Base-by-base conservation (phyloP, 2,797 vertebrate species). In the Gymnodraco acuticeps region DNA sequence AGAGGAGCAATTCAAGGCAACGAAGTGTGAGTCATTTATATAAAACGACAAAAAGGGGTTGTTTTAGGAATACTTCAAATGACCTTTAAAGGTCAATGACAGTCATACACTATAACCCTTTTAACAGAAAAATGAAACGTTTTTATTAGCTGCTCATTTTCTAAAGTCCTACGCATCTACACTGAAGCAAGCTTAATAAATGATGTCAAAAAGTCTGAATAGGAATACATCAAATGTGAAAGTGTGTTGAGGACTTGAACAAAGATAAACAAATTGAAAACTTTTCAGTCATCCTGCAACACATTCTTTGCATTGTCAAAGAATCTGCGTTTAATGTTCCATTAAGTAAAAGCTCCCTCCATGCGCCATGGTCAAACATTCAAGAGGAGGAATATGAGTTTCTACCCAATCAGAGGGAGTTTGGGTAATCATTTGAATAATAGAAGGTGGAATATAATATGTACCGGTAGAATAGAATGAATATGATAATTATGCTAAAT, bases 401-500 rank as follows among this genome's bases (percentile, higher is more conserved):
- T 82, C 60, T 76, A 64, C 59, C 62, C 77, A 86, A 75, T 73
- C 64, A 73, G 20, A 84, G 78, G 10, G 27, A 84, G 80, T 73
- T 80, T 75, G 85, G 83, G 84, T 79, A 87, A 88, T 87, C 85
- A 89, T 89, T 86, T 77, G 84, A 89, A 92, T 88, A 88, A 88
- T 77, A 82, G 80, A 83, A 88, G 62, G 67, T 82, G 68, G 81
- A 89, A 84, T 76, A 91, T 81, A 92, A 86, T 90, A 87, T 70
- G 83, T 73, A 83, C 68, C 46, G 50, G 68, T 75, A 84, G 84
- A 92, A 88, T 72, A 75, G 77, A 88, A 74, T 47, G 87, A 90
- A 87, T 87, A 89, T 56, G 89, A 92, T 93, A 94, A 95, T 94
- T 93, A 92, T 85, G 82, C 81, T 91, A 92, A 94, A 94, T 93